A percentile compares a stretch with the other conserved stretches of the same genome.
Evolutionary conservation across 2,113 vertebrate species (phyloP).

Genomic region (Notarius quadriscutis): DNA sequence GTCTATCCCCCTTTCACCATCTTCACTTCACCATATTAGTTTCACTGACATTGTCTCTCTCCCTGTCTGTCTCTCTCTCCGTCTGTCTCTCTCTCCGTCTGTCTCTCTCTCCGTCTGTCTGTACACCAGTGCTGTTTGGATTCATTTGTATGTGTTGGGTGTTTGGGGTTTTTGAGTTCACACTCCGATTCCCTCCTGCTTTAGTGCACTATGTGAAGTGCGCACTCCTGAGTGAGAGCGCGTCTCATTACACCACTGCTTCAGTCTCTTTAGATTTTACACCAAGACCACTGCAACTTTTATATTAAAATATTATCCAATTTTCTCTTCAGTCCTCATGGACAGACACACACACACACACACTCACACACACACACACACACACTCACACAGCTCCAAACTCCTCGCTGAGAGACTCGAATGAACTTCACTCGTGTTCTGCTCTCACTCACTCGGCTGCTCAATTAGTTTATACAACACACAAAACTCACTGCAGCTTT

Average conservation of each 20-base stretch:
- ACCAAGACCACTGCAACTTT: neutral
- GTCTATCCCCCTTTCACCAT: neutral
- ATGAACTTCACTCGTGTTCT: neutral
- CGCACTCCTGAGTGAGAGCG: neutral
- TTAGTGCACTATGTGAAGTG: neutral
- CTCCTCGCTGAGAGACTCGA: neutral
- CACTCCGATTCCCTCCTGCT: neutral
- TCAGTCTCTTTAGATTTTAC: neutral
- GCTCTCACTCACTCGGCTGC: neutral
- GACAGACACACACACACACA: neutral
- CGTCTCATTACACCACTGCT: neutral
- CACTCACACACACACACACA: neutral
- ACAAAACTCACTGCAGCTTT: neutral
- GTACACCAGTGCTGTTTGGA: neutral
- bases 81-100: neutral
- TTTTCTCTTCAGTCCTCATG: neutral
- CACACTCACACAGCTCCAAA: neutral
- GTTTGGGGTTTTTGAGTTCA: neutral
- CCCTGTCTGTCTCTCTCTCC: neutral
- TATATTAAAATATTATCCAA: constrained; percentile 15
- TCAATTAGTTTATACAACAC: neutral
- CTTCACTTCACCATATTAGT: neutral
- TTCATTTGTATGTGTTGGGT: neutral
- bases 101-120: neutral
- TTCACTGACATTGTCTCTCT: neutral